A percentile compares a stretch with the other conserved stretches of the same genome.
Conservation (phyloP, 1,140 invertebrate species). For the Zelostemma sp. region DNA sequence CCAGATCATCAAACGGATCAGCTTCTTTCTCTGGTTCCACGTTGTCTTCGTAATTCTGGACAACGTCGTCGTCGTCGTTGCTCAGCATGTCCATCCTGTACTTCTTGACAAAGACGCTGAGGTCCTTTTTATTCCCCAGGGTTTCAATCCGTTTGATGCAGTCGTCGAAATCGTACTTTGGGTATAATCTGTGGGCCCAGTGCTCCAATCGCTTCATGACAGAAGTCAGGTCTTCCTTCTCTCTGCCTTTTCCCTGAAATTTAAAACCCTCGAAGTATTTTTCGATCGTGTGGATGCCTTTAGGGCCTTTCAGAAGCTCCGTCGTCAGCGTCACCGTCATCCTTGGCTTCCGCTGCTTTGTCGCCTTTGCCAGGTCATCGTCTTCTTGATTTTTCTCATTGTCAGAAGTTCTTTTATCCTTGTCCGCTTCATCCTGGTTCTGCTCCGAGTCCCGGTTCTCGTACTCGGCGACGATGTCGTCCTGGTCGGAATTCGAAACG, state of each 20-base stretch:
- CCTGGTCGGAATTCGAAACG: conserved; percentile 27
- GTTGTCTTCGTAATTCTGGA: conserved; percentile 49
- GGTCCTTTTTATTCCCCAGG: conserved; percentile 80
- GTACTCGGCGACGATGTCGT: conserved; percentile 46
- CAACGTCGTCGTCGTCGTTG: conserved; percentile 44
- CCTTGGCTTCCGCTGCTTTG: conserved; percentile 1
- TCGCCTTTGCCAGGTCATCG: conserved; percentile 6
- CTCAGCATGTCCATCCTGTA: conserved; percentile 75
- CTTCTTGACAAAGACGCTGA: conserved; percentile 74
- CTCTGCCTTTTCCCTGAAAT: conserved; percentile 87
- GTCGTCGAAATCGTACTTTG: conserved; percentile 89
- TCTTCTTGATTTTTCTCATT: conserved; percentile 3
- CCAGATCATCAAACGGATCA: conserved; percentile 71
- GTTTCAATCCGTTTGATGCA: conserved; percentile 85
- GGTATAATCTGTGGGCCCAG: conserved; percentile 92
- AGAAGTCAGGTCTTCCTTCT: conserved; percentile 84
- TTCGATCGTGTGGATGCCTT: conserved; percentile 84
- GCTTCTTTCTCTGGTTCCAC: conserved; percentile 40
- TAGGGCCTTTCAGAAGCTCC: conserved; percentile 78
- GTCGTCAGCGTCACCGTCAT: conserved; percentile 49
- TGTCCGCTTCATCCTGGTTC: neutral
- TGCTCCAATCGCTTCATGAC: conserved; percentile 89
- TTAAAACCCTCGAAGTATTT: conserved; percentile 86
- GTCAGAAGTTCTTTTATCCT: neutral
- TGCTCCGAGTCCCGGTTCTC: conserved; percentile 39